These are phyloP conservation scores for Coptodon rendalli DNA, from an alignment of 2,113 vertebrate genomes.

Conservation along the genomic window DNA sequence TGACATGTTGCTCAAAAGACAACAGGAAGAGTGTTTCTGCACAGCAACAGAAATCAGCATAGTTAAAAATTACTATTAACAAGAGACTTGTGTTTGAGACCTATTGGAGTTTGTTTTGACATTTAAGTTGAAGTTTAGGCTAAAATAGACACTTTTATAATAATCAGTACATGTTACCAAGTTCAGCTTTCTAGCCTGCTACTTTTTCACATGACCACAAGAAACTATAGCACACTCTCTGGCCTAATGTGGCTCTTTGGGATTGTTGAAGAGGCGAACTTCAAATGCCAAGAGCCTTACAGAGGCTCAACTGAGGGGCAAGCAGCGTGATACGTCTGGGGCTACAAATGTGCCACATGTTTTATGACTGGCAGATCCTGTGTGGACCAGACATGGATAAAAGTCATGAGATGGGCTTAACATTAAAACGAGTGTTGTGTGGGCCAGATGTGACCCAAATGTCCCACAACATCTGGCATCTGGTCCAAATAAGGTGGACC, in stretches of 20 bases:
- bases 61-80: background rate
- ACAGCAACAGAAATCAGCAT: background rate
- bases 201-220: background rate
- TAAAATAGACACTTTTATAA: background rate
- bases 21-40: background rate
- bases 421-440: background rate
- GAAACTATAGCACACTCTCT: background rate
- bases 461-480: background rate
- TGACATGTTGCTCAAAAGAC: background rate
- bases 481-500: background rate
- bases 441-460: background rate
- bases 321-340: background rate
- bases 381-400: background rate
- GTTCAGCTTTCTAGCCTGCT: background rate
- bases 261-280: background rate
- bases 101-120: background rate
- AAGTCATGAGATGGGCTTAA: background rate
- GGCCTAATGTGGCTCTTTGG: background rate
- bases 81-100: background rate
- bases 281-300: background rate
- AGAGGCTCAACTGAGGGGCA: background rate
- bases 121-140: background rate
- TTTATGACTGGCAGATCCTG: background rate
- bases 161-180: background rate
- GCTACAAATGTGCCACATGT: background rate